Evolutionary conservation across 2,888 invertebrate genomes (phyloP).

Genomic region (Augochlorella aurata): DNA sequence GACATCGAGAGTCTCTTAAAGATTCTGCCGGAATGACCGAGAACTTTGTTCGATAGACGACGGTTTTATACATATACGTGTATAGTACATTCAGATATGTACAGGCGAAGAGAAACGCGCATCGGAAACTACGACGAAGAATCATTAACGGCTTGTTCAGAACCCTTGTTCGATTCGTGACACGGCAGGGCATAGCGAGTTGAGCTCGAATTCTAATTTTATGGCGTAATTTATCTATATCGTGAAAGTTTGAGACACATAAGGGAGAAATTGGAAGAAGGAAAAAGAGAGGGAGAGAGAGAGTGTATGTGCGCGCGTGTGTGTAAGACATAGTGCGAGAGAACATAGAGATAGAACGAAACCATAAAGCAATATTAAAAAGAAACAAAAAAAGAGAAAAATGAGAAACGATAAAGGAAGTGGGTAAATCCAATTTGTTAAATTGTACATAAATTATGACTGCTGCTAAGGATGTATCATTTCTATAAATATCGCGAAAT

Average conservation of each 20-base stretch:
- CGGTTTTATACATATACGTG: constrained; percentile 23
- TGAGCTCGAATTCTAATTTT: constrained; percentile 55
- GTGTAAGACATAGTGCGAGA: background rate
- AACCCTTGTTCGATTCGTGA: constrained; percentile 53
- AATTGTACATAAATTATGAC: constrained; percentile 64
- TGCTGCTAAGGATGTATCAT: constrained; percentile 45
- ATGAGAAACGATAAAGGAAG: background rate
- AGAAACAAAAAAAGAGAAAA: background rate
- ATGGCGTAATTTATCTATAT: constrained; percentile 50
- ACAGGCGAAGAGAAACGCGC: constrained; percentile 10
- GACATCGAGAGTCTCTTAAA: background rate
- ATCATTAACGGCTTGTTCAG: constrained; percentile 43
- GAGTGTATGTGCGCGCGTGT: too few species aligned
- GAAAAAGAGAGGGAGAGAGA: too few species aligned
- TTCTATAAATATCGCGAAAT: constrained; percentile 50
- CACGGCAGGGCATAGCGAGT: constrained; percentile 65
- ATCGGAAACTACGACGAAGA: background rate
- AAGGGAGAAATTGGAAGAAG: too few species aligned
- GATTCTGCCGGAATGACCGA: background rate
- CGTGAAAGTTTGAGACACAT: background rate
- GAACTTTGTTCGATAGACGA: constrained; percentile 3
- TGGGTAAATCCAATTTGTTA: constrained; percentile 45
- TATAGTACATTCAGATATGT: background rate
- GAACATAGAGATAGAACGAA: background rate
- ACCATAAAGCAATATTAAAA: background rate